A percentile compares a stretch with the other conserved stretches of the same genome.
Evolutionary conservation across 23 tunicate genomes (phyloP).

Genomic region (Phallusia fumigata): DNA sequence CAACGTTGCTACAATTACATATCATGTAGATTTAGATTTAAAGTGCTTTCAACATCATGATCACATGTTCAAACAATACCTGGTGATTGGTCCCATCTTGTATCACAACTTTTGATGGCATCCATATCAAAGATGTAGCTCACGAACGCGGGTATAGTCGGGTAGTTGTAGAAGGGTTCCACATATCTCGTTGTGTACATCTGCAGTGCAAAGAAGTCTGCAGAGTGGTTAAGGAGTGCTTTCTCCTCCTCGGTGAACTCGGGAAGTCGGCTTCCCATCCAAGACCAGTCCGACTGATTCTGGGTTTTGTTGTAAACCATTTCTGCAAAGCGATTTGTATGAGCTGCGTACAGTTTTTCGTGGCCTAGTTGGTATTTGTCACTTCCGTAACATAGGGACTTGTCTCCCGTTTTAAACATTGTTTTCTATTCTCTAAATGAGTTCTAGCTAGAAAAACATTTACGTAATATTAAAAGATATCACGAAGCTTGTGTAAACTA

Average conservation of each 20-base stretch:
- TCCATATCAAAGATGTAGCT: conserved; percentile 46
- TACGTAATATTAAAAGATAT: no score
- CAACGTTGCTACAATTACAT: no score
- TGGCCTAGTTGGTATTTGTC: no score
- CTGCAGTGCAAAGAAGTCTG: conserved; percentile 95
- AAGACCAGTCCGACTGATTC: conserved; percentile 32
- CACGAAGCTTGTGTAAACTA: no score
- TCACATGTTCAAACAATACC: no score
- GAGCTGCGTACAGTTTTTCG: no score
- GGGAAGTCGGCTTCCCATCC: conserved; percentile 74
- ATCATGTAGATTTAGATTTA: no score
- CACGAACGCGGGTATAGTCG: conserved; percentile 26
- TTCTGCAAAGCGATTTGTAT: conserved; percentile 29
- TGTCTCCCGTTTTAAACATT: no score
- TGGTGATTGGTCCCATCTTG: conserved; percentile 86
- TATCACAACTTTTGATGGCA: conserved; percentile 55
- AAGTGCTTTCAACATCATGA: no score
- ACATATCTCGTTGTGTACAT: conserved; percentile 73
- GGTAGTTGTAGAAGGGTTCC: conserved; percentile 37
- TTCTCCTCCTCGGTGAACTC: conserved; percentile 89
- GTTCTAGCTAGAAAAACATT: no score
- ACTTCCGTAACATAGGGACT: no score
- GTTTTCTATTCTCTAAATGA: no score
- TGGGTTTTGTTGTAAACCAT: conserved; percentile 68
- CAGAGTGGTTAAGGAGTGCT: conserved; percentile 48